Percentiles rank a stretch among this genome's conserved stretches.
phyloP scores from a whole-genome alignment of 2,888 invertebrate genomes.

The Lepidochrysops patricia region DNA sequence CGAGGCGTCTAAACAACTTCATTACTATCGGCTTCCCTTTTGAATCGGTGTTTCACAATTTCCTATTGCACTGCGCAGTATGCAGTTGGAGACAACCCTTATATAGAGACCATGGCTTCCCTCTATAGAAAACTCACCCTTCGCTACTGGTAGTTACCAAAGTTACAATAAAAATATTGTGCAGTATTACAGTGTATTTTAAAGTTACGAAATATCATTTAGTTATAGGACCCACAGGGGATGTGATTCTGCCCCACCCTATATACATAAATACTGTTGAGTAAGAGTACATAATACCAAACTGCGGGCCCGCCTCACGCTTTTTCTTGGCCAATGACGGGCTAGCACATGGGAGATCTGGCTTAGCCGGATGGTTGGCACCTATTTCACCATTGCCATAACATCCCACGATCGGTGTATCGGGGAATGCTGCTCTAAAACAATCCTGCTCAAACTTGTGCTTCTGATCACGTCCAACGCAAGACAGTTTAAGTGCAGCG shows the following conservation, averaged over 20 bases:
- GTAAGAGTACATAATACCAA: slow-evolving; percentile 55
- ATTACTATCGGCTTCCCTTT: too few relatives aligned
- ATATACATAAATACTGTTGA: slow-evolving; percentile 62
- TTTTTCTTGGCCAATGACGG: slow-evolving; percentile 31
- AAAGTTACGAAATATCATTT: too few relatives aligned
- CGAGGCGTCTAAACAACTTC: too few relatives aligned
- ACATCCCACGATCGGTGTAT: slow-evolving; percentile 52
- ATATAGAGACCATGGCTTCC: too few relatives aligned
- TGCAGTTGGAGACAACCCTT: too few relatives aligned
- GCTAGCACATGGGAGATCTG: slow-evolving; percentile 22
- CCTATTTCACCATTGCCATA: slow-evolving; percentile 67
- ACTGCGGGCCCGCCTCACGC: slow-evolving; percentile 33
- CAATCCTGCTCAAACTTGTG: slow-evolving; percentile 52
- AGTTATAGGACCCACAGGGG: slow-evolving; percentile 15
- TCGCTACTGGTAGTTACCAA: too few relatives aligned
- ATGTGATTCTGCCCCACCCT: slow-evolving; percentile 56
- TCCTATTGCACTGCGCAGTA: too few relatives aligned
- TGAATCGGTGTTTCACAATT: too few relatives aligned
- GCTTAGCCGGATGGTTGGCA: slow-evolving; percentile 41
- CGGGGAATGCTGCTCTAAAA: slow-evolving; percentile 53
- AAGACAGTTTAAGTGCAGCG: slow-evolving; percentile 55
- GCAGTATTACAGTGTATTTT: too few relatives aligned
- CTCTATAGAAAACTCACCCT: too few relatives aligned
- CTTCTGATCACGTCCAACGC: slow-evolving; percentile 55
- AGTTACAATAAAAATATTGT: too few relatives aligned